Conservation (phyloP, 1,140 invertebrate species). For the Papilio glaucus region DNA sequence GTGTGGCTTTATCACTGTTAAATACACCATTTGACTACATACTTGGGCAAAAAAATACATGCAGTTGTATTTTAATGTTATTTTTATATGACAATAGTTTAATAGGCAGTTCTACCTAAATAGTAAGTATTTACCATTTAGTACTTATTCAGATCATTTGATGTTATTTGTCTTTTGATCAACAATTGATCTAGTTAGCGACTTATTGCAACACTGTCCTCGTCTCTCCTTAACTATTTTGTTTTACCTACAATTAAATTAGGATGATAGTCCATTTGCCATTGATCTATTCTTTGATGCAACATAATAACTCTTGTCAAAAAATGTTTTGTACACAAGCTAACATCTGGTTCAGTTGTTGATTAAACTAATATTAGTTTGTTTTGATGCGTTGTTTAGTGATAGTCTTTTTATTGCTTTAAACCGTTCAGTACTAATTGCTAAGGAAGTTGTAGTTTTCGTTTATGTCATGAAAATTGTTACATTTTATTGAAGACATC, state of each 20-base stretch:
- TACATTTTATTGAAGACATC: not conserved
- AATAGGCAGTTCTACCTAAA: not conserved
- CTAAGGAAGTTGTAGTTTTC: not conserved
- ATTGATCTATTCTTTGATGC: no score
- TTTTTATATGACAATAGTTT: no score
- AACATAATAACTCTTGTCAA: no score
- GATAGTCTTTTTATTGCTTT: not conserved
- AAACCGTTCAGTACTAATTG: not conserved
- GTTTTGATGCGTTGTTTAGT: not conserved
- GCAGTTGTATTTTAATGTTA: no score
- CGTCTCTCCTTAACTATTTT: no score
- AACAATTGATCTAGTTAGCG: not conserved
- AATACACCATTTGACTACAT: no score
- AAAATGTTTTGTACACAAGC: no score
- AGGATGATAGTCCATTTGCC: no score
- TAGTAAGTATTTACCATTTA: not conserved
- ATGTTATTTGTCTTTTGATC: not conserved
- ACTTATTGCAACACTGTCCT: no score
- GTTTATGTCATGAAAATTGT: not conserved
- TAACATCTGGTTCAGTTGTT: slow-evolving; percentile 1
- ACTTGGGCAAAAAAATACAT: no score
- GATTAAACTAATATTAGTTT: not conserved
- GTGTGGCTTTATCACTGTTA: no score
- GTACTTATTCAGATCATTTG: not conserved
- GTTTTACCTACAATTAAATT: no score